A percentile compares a stretch with the other conserved stretches of the same genome.
phyloP scores from a whole-genome alignment of 2,113 vertebrate species.

The Ammodytes marinus region DNA sequence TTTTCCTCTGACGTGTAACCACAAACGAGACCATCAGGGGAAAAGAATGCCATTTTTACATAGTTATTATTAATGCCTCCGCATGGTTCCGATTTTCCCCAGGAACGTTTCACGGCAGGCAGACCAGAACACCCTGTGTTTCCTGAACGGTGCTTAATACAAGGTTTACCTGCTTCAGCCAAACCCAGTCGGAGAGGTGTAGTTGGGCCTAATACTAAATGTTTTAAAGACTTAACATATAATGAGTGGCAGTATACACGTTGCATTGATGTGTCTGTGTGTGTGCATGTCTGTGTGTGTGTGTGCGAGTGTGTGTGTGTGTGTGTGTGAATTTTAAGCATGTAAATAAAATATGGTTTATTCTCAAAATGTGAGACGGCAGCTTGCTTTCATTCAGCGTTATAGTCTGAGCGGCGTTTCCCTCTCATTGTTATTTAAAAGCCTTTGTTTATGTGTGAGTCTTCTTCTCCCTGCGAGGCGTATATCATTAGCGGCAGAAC shows the following conservation, averaged over 20 bases:
- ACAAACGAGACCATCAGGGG: too few species aligned
- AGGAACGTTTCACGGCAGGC: too few species aligned
- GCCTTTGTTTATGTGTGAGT: constrained; percentile 1
- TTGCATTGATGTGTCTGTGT: not conserved
- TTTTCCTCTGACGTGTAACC: too few species aligned
- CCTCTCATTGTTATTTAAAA: constrained; percentile 27
- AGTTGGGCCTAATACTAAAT: not conserved
- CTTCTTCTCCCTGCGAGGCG: not conserved
- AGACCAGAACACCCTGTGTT: too few species aligned
- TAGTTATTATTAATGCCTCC: too few species aligned
- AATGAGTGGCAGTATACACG: too few species aligned
- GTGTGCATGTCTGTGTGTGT: not conserved
- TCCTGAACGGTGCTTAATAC: too few species aligned
- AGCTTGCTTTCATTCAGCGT: constrained; percentile 8
- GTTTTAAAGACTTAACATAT: too few species aligned
- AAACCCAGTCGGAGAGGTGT: not conserved
- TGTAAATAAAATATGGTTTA: not conserved
- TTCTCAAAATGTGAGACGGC: constrained; percentile 23
- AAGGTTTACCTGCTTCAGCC: too few species aligned
- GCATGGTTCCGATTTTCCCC: too few species aligned
- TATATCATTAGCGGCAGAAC: constrained; percentile 32
- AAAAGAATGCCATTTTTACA: too few species aligned
- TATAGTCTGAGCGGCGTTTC: not conserved
- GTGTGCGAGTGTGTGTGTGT: not conserved
- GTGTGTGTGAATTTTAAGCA: not conserved